phyloP scores from a whole-genome alignment of 35 echinoderm and acorn worm species.

The Holothuria glaberrima region DNA sequence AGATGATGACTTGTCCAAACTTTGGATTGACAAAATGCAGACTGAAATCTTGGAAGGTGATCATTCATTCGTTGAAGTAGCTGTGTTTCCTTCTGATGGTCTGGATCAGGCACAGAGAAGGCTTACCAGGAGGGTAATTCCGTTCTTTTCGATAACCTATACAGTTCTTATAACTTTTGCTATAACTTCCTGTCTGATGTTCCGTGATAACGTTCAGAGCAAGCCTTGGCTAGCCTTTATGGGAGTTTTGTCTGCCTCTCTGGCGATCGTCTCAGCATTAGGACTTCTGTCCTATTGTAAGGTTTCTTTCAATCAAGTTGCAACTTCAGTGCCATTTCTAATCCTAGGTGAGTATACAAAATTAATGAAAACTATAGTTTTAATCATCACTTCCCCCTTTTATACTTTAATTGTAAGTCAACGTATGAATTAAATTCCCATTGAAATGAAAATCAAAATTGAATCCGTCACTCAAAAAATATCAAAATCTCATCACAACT shows the following conservation, averaged over 20 bases:
- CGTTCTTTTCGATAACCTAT: conserved; percentile 50
- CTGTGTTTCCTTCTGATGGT: conserved; percentile 50
- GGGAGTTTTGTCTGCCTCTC: conserved; percentile 67
- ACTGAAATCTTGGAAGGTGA: background rate
- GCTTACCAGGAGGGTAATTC: conserved; percentile 54
- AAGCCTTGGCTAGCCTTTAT: conserved; percentile 68
- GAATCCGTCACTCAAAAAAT: no score
- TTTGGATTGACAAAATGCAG: conserved; percentile 3
- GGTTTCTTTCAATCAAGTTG: conserved; percentile 72
- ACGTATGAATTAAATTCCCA: no score
- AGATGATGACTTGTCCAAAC: conserved; percentile 20
- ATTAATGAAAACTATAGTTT: background rate
- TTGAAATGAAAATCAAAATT: no score
- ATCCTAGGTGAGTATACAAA: conserved; percentile 69
- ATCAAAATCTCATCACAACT: no score
- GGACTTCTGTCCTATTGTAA: conserved; percentile 68
- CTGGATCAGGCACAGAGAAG: conserved; percentile 53
- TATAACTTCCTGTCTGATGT: conserved; percentile 68
- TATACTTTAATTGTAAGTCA: no score
- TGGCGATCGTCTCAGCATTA: conserved; percentile 64
- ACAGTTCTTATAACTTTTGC: conserved; percentile 63
- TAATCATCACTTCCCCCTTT: background rate
- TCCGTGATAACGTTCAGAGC: conserved; percentile 71
- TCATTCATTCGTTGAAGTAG: background rate
- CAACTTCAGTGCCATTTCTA: conserved; percentile 74